These are phyloP conservation scores for Caradrina kadenii DNA, from an alignment of 2,888 invertebrate genomes.

Conservation along the genomic window DNA sequence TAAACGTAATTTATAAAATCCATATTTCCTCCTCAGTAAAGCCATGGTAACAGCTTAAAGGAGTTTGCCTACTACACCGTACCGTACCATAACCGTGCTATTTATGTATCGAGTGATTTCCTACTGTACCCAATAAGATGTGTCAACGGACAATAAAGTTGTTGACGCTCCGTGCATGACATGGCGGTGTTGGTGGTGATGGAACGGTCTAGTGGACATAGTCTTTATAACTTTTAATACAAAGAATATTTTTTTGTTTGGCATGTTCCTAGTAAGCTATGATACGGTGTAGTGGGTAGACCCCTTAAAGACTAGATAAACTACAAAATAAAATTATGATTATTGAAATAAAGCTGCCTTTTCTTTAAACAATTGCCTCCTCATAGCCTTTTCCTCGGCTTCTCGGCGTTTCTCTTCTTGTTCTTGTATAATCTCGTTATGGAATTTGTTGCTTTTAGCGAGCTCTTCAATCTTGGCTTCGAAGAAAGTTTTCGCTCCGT, in stretches of 20 bases:
- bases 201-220: too few relatives aligned
- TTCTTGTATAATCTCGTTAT: conserved; percentile 97
- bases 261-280: too few relatives aligned
- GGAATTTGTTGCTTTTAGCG: conserved; percentile 96
- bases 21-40: conserved; percentile 61
- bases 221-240: too few relatives aligned
- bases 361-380: conserved; percentile 96
- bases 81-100: too few relatives aligned
- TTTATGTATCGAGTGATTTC: too few relatives aligned
- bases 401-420: conserved; percentile 96
- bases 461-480: conserved; percentile 98
- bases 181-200: too few relatives aligned
- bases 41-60: conserved; percentile 87
- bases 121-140: too few relatives aligned
- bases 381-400: conserved; percentile 95
- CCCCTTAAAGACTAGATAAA: conserved; percentile 81
- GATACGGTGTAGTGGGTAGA: too few relatives aligned
- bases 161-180: too few relatives aligned
- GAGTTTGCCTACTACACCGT: too few relatives aligned
- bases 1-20: conserved; percentile 46
- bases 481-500: conserved; percentile 98
- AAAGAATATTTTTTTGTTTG: too few relatives aligned
- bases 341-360: conserved; percentile 95
- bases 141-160: too few relatives aligned
- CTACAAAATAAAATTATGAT: conserved; percentile 66